Conservation (phyloP, 2,888 invertebrate species). For the Bimastos eiseni region DNA sequence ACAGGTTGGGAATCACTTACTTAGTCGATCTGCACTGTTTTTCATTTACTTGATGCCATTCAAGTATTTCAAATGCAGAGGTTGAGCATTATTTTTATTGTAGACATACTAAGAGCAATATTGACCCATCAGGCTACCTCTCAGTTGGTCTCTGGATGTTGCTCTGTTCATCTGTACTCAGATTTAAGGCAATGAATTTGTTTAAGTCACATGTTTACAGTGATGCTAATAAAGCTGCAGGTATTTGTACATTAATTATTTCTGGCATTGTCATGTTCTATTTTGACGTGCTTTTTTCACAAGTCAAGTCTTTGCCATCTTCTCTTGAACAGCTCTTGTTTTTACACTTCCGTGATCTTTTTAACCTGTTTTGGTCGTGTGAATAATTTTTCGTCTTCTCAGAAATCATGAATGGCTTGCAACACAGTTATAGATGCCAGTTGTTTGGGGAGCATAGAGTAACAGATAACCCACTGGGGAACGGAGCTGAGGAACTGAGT, state of each 20-base stretch:
- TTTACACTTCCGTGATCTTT: neutral
- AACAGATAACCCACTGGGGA: no score
- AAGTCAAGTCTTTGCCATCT: neutral
- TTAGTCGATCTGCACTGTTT: neutral
- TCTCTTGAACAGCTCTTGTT: neutral
- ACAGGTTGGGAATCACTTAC: no score
- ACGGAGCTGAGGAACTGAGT: no score
- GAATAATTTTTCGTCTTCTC: neutral
- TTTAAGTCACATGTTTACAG: neutral
- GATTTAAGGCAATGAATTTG: neutral
- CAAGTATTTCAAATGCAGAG: neutral
- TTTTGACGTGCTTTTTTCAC: neutral
- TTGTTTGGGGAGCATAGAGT: no score
- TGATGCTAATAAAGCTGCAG: conserved; percentile 1
- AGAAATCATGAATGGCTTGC: neutral
- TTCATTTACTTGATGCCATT: neutral
- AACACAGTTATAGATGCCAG: neutral
- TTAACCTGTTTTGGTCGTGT: neutral
- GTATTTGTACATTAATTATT: neutral
- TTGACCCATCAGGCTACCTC: neutral
- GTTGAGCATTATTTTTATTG: neutral
- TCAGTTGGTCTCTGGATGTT: neutral
- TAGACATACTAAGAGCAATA: neutral
- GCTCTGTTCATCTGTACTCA: neutral
- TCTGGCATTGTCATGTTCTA: neutral